A percentile compares a stretch with the other conserved stretches of the same genome.
phyloP scores from a whole-genome alignment of 2,797 vertebrate species.

The Brachyrhaphis roseni region DNA sequence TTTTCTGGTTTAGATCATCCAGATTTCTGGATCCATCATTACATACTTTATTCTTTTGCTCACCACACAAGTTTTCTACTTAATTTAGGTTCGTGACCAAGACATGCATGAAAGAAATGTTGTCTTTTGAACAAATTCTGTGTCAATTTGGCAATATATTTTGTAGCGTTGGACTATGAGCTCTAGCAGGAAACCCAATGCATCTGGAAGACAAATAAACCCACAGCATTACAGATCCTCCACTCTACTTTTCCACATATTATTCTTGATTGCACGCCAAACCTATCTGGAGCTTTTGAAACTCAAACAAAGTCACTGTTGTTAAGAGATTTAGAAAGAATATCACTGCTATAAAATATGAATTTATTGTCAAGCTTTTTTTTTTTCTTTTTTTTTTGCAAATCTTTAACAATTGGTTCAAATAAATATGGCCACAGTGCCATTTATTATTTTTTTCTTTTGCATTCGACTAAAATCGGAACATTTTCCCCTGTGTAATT shows the following conservation, averaged over 20 bases:
- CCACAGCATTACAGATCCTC: not conserved
- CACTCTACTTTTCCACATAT: not conserved
- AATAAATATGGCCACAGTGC: not conserved
- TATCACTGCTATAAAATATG: not conserved
- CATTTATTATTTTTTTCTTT: not conserved
- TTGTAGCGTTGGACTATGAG: not conserved
- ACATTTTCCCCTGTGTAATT: not conserved
- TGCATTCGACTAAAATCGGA: not conserved
- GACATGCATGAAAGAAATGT: not conserved
- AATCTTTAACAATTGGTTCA: not conserved
- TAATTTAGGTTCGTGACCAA: not conserved
- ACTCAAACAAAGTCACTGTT: not conserved
- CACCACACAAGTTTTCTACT: not conserved
- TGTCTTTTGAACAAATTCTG: not conserved
- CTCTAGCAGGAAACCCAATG: not conserved
- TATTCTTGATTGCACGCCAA: not conserved
- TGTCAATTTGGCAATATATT: not conserved
- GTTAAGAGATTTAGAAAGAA: not conserved
- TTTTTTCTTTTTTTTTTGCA: not conserved
- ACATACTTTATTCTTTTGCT: not conserved
- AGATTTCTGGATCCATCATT: not conserved
- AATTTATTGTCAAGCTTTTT: not conserved
- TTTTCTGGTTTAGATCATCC: not conserved
- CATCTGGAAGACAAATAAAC: not conserved
- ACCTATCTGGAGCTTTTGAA: not conserved